Evolutionary conservation across 2,797 vertebrate genomes (phyloP), one percentile per base, ranked within the genome.

Genomic region (Ceryle rudis): DNA sequence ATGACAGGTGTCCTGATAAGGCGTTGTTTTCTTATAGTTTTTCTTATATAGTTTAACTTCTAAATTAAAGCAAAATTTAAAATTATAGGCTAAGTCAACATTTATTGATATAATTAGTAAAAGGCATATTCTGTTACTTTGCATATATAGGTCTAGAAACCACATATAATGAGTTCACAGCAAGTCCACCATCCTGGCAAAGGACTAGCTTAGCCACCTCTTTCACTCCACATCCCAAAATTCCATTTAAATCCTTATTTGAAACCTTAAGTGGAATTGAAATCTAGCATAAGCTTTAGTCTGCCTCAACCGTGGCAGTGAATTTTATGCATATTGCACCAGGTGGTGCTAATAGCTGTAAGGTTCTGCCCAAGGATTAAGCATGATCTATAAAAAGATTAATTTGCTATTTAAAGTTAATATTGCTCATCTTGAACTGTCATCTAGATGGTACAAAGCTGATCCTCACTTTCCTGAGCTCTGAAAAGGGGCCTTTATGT

Each of bases 391-490:
- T 84, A 89, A 92, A 93, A 94, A 80, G 71, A 97, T 93, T 87
- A 92, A 91, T 91, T 96, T 67, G 22, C 73, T 92, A 80, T 94
- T 96, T 95, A 83, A 95, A 93, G 79, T 93, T 96, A 93, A 92
- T 91, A 91, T 75, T 90, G 51, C 55, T 91, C 91, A 90, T 88
- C 91, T 90, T 89, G 73, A 86, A 60, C 73, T 72, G 55, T 95
- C 89, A 90, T 86, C 72, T 95, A 90, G 72, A 31, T 39, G 18
- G 49, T 78, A 62, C 10, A 16, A 96, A 81, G 37, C 72, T 90
- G 41, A 42, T 75, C 49, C 66, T 93, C 65, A 75, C 87, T 86
- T 95, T 91, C 46, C 41, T 86, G 77, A 79, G 39, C 70, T 37
- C n/a, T 79, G 82, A 69, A 91, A 94, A 86, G 51, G 16, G 25